A percentile compares a stretch with the other conserved stretches of the same genome.
These are phyloP conservation scores for Ochotona princeps DNA, from an alignment of 2,113 vertebrate genomes.

Conservation along the genomic window DNA sequence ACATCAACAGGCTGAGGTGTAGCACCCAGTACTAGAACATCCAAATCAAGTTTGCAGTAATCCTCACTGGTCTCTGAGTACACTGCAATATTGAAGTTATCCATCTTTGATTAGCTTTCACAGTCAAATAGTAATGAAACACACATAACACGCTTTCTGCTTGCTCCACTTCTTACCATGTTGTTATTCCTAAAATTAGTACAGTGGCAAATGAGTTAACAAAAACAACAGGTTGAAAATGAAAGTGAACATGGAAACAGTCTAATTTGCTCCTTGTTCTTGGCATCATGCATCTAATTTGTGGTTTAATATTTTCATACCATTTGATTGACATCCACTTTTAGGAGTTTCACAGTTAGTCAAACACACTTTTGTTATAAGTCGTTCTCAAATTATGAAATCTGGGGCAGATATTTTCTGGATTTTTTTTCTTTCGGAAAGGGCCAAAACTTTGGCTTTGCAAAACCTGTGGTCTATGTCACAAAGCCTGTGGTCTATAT, in stretches of 20 bases:
- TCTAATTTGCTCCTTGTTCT: constrained; percentile 47
- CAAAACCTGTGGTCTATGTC: not conserved
- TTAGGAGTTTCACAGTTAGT: not conserved
- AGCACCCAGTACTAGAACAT: not conserved
- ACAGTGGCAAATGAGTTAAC: not conserved
- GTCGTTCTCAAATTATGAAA: not conserved
- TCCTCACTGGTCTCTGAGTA: not conserved
- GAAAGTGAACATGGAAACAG: constrained; percentile 57
- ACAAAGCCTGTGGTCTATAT: not conserved
- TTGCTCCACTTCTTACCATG: constrained; percentile 41
- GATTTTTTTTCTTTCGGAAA: not conserved
- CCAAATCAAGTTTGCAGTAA: not conserved
- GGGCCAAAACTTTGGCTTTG: not conserved
- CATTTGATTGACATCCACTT: not conserved
- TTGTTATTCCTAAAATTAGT: constrained; percentile 61
- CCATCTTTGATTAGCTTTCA: not conserved
- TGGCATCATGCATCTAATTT: not conserved
- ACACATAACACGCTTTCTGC: not conserved
- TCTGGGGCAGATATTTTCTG: not conserved
- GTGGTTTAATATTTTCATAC: constrained; percentile 54
- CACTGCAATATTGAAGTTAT: constrained; percentile 11
- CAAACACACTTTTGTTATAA: constrained; percentile 7
- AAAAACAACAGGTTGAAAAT: constrained; percentile 26
- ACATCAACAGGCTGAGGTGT: not conserved
- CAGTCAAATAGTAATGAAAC: not conserved